A percentile compares a stretch with the other conserved stretches of the same genome.
phyloP scores from a whole-genome alignment of 2,113 vertebrate species.

The Apistogramma diplotaenia region DNA sequence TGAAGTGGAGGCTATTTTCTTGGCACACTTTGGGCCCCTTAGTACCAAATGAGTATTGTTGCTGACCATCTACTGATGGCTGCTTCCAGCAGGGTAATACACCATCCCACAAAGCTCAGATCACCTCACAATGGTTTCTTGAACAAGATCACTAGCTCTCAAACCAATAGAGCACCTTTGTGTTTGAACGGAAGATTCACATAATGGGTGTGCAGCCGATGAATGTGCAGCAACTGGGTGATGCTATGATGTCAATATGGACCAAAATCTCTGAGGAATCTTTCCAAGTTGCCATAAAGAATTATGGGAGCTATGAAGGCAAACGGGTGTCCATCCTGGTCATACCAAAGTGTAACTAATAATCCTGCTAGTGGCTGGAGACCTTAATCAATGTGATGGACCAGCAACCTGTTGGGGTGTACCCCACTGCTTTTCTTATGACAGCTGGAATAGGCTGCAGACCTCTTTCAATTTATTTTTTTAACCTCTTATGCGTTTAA shows the following conservation, averaged over 20 bases:
- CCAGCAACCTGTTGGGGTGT: no score
- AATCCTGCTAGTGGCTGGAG: fast-evolving
- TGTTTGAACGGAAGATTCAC: no score
- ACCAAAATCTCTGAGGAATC: background rate
- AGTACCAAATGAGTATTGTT: background rate
- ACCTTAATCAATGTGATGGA: no score
- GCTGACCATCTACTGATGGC: background rate
- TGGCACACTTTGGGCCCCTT: background rate
- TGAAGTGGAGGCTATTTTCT: background rate
- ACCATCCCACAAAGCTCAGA: background rate
- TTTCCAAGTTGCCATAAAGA: background rate
- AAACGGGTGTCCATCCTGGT: background rate
- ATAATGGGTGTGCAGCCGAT: no score
- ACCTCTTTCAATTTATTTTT: background rate
- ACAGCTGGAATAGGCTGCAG: background rate
- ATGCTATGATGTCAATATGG: no score
- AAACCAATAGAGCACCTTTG: no score
- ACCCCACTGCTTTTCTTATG: background rate
- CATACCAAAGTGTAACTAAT: background rate
- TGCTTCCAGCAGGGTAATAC: background rate
- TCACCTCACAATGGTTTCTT: background rate
- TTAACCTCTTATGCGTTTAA: background rate
- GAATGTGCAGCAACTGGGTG: no score
- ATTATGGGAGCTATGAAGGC: background rate
- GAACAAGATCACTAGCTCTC: background rate